Evolutionary conservation across 2,888 invertebrate species (phyloP).

Genomic region (Oconnorella tubifera): DNA sequence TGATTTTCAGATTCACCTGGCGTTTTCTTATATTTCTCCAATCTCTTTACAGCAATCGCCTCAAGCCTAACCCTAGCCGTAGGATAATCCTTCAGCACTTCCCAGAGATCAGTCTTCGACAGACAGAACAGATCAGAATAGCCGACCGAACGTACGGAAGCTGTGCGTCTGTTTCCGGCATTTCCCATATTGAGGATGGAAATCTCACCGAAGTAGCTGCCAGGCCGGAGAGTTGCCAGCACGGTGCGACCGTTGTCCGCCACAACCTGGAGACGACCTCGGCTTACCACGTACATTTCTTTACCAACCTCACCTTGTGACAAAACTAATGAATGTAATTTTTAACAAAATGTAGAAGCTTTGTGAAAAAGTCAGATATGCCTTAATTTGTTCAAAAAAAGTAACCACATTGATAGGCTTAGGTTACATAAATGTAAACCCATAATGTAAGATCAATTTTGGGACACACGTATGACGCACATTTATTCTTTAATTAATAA

Average conservation of each 20-base stretch:
- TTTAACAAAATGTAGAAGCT: not conserved
- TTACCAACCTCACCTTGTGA: constrained; percentile 92
- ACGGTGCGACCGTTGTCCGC: constrained; percentile 91
- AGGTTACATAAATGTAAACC: not conserved
- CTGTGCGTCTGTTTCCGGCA: constrained; percentile 97
- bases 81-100: constrained; percentile 77
- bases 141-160: constrained; percentile 94
- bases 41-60: constrained; percentile 92
- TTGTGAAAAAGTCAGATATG: not conserved
- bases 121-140: constrained; percentile 98
- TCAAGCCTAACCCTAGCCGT: constrained; percentile 70
- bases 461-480: no score
- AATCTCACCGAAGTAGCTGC: constrained; percentile 99
- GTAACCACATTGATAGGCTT: not conserved
- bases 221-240: constrained; percentile 93
- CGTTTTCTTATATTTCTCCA: constrained; percentile 89
- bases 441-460: no score
- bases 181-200: constrained; percentile 88
- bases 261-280: constrained; percentile 65
- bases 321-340: no score
- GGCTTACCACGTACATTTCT: constrained; percentile 99
- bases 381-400: not conserved
- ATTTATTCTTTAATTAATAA: no score
- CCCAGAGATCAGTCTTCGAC: constrained; percentile 99
- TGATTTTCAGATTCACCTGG: no score